Base-by-base conservation (phyloP, 1,140 invertebrate species). In the honey bee (Apis mellifera) region DNA sequence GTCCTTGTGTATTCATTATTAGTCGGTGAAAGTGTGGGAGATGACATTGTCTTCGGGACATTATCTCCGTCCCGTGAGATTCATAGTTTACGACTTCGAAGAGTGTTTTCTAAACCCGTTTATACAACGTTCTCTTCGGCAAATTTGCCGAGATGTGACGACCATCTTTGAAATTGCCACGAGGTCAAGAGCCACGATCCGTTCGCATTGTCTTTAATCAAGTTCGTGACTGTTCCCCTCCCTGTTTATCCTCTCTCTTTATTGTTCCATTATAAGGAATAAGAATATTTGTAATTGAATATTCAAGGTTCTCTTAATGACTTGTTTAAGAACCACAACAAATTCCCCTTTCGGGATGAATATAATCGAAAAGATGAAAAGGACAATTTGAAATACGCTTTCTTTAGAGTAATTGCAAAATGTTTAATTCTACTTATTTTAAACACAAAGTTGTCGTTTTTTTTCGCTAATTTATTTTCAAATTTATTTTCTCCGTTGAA, bases 1-100 rank as follows among this genome's bases (percentile, higher is more conserved):
- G 21, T 69, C 15, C 15, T 59, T 21, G 12, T 21, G 9, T 52
- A 23, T 15, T 21, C 5, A 5, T 48, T 42, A 62, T 75, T 62
- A 69, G 21, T 57, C 32, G 83, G 78, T 84, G 84, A 88, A 88
- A 86, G 81, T 85, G 71, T 83, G 82, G 65, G 84, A 85, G 60
- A 76, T 60, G 42, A 80, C 64, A 73, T 52, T 42, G 57, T 26
- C 54, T 68, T 60, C 71, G 65, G 60, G 62, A 85, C 32, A 32
- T 80, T 84, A 80, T 32, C n/a, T 32, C n/a, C 60, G 77, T 32
- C 26, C 60, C 50, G 48, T 57, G 64, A 1, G 64, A 64, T 11
- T n/a, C n/a, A 32, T 26, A 32, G 26, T 75, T 75, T 26, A 48
- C 21, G 8, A 52, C 19, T 72, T 72, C 23, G 59, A 48, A 17